Evolutionary conservation across 2,888 invertebrate genomes (phyloP).

Genomic region (Drosophila melanosoma): DNA sequence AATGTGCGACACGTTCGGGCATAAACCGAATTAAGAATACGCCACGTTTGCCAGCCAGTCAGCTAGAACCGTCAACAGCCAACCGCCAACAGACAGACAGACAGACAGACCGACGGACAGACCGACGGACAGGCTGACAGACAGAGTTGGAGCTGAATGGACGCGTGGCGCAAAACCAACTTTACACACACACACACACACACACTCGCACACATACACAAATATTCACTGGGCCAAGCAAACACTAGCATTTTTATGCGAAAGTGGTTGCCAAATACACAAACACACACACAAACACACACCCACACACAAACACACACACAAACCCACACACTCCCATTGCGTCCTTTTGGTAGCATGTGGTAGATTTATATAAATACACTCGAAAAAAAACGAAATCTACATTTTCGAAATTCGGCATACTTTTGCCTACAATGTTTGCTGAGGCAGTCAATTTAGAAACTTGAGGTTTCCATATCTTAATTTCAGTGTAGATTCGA

Average conservation of each 20-base stretch:
- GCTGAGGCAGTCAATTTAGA: not conserved
- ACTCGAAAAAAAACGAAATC: not conserved
- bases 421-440: not conserved
- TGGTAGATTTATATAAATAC: slow-evolving; percentile 20
- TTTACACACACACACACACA: slow-evolving; percentile 38
- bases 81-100: slow-evolving; percentile 20
- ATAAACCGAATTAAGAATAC: slow-evolving; percentile 79
- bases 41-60: slow-evolving; percentile 69
- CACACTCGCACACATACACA: slow-evolving; percentile 32
- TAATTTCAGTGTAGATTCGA: not conserved
- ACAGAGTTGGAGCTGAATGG: slow-evolving; percentile 28
- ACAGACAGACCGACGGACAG: slow-evolving; percentile 23
- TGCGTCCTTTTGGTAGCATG: slow-evolving; percentile 23
- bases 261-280: slow-evolving; percentile 67
- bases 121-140: not conserved
- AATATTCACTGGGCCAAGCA: slow-evolving; percentile 42
- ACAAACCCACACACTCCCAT: slow-evolving; percentile 2
- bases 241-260: slow-evolving; percentile 71
- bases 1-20: slow-evolving; percentile 77
- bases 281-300: slow-evolving; percentile 12
- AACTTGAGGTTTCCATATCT: not conserved
- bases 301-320: not conserved
- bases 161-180: slow-evolving; percentile 60
- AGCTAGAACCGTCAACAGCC: slow-evolving; percentile 42
- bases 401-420: not conserved